Evolutionary conservation across 2,797 vertebrate genomes (phyloP).

Genomic region (Glyptemys insculpta): DNA sequence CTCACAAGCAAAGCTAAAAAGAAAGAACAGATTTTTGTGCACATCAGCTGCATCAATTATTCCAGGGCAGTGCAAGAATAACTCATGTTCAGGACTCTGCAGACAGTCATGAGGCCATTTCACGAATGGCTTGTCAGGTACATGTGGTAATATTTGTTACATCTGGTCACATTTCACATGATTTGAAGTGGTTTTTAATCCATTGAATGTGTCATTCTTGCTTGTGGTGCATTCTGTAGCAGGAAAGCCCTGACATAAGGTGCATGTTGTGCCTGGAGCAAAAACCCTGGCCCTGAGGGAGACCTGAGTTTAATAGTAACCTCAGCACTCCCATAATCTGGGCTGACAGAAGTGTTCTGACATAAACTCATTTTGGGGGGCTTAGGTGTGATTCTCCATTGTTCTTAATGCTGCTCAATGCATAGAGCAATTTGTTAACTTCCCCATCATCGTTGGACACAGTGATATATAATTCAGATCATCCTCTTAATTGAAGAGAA

Average conservation of each 20-base stretch:
- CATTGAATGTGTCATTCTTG: not conserved
- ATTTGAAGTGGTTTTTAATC: not conserved
- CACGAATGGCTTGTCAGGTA: conserved; percentile 54
- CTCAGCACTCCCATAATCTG: not conserved
- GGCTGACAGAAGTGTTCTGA: conserved; percentile 16
- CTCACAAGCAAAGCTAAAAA: not conserved
- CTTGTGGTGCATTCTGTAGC: not conserved
- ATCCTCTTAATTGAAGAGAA: conserved; percentile 29
- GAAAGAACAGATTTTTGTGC: not conserved
- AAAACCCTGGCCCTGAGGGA: not conserved
- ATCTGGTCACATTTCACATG: conserved; percentile 33
- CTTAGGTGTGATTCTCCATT: not conserved
- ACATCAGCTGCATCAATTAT: conserved; percentile 2
- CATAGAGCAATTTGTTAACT: not conserved
- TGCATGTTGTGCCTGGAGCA: not conserved
- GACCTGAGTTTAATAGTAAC: not conserved
- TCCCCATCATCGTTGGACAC: not conserved
- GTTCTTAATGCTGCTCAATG: not conserved
- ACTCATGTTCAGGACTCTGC: conserved; percentile 4
- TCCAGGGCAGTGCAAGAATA: not conserved
- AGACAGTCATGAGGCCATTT: conserved; percentile 48
- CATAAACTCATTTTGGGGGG: conserved; percentile 1
- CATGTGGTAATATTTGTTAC: conserved; percentile 56
- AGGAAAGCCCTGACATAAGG: conserved; percentile 31
- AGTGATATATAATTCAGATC: conserved; percentile 25